Base-by-base conservation (phyloP, 2,113 vertebrate genomes). In the Psilopsiagon aymara region DNA sequence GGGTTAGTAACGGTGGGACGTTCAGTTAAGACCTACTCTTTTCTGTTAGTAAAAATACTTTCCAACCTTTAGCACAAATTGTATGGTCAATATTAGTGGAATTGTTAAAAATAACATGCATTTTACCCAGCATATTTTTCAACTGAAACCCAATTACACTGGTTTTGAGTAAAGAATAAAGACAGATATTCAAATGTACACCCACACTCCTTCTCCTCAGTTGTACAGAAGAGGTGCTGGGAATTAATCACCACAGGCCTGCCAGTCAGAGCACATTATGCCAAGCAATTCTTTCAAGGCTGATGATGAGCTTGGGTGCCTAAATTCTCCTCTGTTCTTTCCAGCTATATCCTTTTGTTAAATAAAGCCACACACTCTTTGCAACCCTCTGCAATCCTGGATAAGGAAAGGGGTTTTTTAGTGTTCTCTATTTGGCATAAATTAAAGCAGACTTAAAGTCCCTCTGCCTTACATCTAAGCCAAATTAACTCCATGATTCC, bases 31-130 rank as follows among this genome's bases (percentile, higher is more conserved):
- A 52, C 21, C 31, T 59, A 74, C 33, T 57, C 59, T 93, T 82
- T 83, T 37, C 41, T 29, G n/a, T 37, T 37, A 86, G 29, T 44
- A 60, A 97, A 90, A 95, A 68, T 9, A 2, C 57, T 84, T 88
- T 41, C 29, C 29, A n/a, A 33, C 11, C 13, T 80, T 85, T 17
- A 59, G 15, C 16, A 70, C 33, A 41, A 51, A 17, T 5, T 2
- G 0, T 9, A 11, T 49, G 19, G 27, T 73, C 5, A 15, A 7
- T 57, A 3, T 5, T 33, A 41, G 11, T 52, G 35, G 8, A 21
- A 52, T 79, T 52, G 6, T 46, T 68, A 77, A 67, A 90, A 77
- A 63, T 18, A 59, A 17, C 0, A 0, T 21, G 9, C 9, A 5
- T n/a, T 69, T 70, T 28, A 17, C 21, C 19, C n/a, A 67, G 9